Evolutionary conservation across 2,113 vertebrate genomes (phyloP).

Genomic region (Chinchilla lanigera): DNA sequence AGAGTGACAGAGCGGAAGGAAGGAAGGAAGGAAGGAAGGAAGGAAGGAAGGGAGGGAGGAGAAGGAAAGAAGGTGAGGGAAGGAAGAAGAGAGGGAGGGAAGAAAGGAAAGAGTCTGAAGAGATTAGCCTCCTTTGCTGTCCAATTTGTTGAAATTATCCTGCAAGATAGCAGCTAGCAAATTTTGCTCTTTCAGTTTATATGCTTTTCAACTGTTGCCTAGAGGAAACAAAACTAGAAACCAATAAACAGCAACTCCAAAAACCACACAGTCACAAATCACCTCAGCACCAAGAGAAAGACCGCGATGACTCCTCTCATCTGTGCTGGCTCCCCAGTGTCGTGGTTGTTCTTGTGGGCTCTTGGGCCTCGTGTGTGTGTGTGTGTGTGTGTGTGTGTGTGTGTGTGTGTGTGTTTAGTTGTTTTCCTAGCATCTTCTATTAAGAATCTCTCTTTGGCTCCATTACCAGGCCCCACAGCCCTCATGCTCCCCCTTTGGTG

Average conservation of each 20-base stretch:
- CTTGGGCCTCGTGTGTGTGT: neutral
- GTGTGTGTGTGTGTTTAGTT: neutral
- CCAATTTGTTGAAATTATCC: neutral
- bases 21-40: neutral
- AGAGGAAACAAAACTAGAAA: constrained; percentile 53
- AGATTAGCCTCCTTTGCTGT: neutral
- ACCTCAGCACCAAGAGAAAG: neutral
- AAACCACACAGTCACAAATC: neutral
- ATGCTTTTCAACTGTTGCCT: constrained; percentile 25
- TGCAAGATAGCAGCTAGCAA: neutral
- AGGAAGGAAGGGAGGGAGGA: no score
- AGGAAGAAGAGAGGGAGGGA: no score
- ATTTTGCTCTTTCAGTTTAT: neutral
- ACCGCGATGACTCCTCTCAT: neutral
- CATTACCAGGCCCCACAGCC: fast-evolving
- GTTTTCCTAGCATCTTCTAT: neutral
- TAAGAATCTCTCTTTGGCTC: neutral
- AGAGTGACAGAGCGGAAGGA: neutral
- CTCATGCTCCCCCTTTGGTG: fast-evolving
- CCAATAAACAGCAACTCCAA: neutral
- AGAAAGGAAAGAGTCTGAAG: neutral
- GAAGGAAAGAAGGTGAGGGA: neutral
- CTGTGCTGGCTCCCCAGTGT: neutral
- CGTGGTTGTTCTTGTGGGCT: neutral
- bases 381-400: neutral